A percentile compares a stretch with the other conserved stretches of the same genome.
Conservation (phyloP, 53 echinoderm and acorn worm genomes). For the Temnopleurus reevesii region DNA sequence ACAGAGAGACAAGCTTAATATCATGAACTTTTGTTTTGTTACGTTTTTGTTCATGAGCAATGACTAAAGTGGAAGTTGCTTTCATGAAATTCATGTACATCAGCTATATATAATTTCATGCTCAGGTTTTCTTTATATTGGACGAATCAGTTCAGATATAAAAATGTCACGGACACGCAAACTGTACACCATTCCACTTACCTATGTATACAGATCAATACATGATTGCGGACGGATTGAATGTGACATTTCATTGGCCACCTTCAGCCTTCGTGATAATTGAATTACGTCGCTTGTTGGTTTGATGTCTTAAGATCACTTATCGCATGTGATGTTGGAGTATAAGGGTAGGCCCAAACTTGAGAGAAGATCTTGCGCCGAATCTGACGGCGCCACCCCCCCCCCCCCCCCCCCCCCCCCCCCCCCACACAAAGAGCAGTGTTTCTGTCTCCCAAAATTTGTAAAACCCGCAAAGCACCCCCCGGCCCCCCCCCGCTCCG, state of each 20-base stretch:
- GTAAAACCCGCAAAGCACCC: no score
- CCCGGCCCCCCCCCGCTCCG: no score
- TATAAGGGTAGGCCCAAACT: background rate
- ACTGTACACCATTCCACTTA: background rate
- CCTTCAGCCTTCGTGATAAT: background rate
- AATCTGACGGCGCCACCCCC: background rate
- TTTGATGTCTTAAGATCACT: no score
- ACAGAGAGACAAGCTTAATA: no score
- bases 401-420: background rate
- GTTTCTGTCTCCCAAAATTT: no score
- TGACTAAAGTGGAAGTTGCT: no score
- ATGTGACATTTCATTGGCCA: background rate
- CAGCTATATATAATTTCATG: no score
- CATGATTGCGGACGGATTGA: background rate
- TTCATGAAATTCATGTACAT: no score
- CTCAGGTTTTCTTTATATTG: no score
- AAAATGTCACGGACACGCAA: background rate
- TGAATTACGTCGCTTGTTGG: background rate
- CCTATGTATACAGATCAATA: background rate
- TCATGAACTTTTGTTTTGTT: no score
- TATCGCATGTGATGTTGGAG: background rate
- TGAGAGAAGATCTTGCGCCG: background rate
- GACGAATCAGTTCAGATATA: conserved; percentile 3
- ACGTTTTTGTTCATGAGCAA: no score
- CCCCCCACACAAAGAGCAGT: background rate